phyloP scores from a whole-genome alignment of 2,888 invertebrate genomes.

The Brenthis hecate region DNA sequence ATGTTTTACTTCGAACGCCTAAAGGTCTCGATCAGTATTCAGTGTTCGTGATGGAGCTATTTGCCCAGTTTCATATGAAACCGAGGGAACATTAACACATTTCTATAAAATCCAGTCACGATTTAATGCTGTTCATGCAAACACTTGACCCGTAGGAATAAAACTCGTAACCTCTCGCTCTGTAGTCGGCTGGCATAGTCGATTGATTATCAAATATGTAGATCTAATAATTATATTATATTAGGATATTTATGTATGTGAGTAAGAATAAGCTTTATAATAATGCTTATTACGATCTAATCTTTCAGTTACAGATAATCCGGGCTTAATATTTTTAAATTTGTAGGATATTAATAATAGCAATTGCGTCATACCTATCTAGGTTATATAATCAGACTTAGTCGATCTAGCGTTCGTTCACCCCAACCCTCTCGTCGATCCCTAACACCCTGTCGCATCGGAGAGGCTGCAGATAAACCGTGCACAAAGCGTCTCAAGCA shows the following conservation, averaged over 20 bases:
- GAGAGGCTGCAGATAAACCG: conserved; percentile 61
- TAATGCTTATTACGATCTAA: no score
- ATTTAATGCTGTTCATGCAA: conserved; percentile 34
- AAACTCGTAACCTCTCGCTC: conserved; percentile 19
- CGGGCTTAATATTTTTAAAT: no score
- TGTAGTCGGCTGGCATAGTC: conserved; percentile 13
- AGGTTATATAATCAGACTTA: conserved; percentile 46
- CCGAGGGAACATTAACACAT: conserved; percentile 38
- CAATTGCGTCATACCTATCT: conserved; percentile 34
- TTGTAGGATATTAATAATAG: no score
- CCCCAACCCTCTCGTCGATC: conserved; percentile 48
- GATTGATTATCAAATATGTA: conserved; percentile 22
- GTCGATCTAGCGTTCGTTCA: conserved; percentile 51
- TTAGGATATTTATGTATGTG: neutral
- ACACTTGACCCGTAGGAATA: conserved; percentile 32
- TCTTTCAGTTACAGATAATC: no score
- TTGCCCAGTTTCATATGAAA: conserved; percentile 34
- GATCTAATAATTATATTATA: neutral
- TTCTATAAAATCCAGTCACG: conserved; percentile 37
- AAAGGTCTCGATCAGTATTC: conserved; percentile 35
- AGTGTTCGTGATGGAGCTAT: conserved; percentile 36
- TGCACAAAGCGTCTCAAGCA: conserved; percentile 64
- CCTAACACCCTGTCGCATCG: conserved; percentile 48
- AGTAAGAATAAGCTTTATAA: no score
- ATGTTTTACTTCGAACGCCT: conserved; percentile 12